Evolutionary conservation across 1,140 invertebrate genomes (phyloP), one percentile per base, ranked within the genome.

Genomic region (Zaprionus lachaisei): DNA sequence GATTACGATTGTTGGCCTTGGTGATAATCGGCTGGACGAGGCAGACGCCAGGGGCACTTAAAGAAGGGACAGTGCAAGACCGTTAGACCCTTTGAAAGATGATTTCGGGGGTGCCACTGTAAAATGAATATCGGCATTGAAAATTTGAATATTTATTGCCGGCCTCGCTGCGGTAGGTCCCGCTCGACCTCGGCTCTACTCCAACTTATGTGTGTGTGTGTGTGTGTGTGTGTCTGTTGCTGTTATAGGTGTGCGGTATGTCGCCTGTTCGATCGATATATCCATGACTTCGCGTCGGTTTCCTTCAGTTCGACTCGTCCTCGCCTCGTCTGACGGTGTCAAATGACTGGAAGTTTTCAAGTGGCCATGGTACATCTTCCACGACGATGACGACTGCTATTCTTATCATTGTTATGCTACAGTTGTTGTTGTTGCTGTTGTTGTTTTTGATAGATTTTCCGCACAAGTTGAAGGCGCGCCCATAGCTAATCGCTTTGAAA

Each of bases 401-500:
- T 83, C 72, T 80, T 87, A 87, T 86, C 83, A 54, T 44, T 28
- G 24, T 12, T 44, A 5, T 26, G 20, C 17, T 58, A 15, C 12
- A 9, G 63, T 61, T 66, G 24, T 34, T 71, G 56, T 69, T 63
- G 54, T 66, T 72, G 56, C 69, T 63, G 44, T 61, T 70, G 60
- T 75, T 85, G 62, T 66, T 70, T 72, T 70, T 41, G 37, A 37
- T 41, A 47, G 54, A 72, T 82, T 74, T 86, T 82, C 79, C 72
- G 78, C 72, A 87, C 73, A 77, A 87, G 58, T 60, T 75, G 58
- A 58, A 63, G 66, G 81, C 84, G 84, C 81, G 77, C 56, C 84
- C 84, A 71, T 89, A 69, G 84, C 84, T 89, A 87, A 87, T 87
- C 84, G 81, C 84, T 87, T 87, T 87, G 84, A 87, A 87, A 87